Evolutionary conservation across 37 sponge, comb jelly and placozoan species (phyloP), one percentile per base, ranked within the genome.

Genomic region (Amphimedon queenslandica): DNA sequence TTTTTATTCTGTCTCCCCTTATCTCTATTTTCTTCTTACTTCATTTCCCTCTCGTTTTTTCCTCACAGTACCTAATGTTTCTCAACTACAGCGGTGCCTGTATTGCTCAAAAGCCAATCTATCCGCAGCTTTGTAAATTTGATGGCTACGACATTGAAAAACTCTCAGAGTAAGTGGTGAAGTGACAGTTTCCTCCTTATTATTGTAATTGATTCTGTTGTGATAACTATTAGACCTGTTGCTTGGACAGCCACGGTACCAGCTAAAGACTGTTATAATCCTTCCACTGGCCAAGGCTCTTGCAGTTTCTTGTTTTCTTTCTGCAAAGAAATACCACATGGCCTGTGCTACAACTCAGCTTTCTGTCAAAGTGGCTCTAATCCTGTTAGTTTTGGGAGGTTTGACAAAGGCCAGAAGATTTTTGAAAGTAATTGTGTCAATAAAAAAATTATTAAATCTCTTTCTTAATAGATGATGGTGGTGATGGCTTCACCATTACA

Each of bases 1-100:
- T 47, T 47, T 47, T 13, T n/a, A 60, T n/a, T 60, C 61, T 60
- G 24, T 60, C 61, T 60, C 61, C 21, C 61, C 21, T 23, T 67
- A 11, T 40, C 69, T 41, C n/a, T 67, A 8, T 67, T 5, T 67
- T 37, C 21, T 4, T 67, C 69, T 67, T 4, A 29, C n/a, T 39
- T 38, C 20, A 4, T 67, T 38, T 42, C 38, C 21, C 61, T 60
- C 27, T 60, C 61, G 8, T 25, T 60, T 13, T 60, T 25, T 25
- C 61, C 21, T 25, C 21, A 6, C 21, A 60, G 61, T 60, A 25
- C 28, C 23, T 25, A 6, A 6, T 60, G 28, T 6, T 6, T n/a
- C 27, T 60, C 5, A 11, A n/a, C 61, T 60, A 60, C 28, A 60
- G 61, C 21, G 61, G 61, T 25, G 61, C 61, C 5, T 60, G 61